Evolutionary conservation across 2,888 invertebrate species (phyloP), one percentile per base, ranked within the genome.

Genomic region (Galerucella calmariensis): DNA sequence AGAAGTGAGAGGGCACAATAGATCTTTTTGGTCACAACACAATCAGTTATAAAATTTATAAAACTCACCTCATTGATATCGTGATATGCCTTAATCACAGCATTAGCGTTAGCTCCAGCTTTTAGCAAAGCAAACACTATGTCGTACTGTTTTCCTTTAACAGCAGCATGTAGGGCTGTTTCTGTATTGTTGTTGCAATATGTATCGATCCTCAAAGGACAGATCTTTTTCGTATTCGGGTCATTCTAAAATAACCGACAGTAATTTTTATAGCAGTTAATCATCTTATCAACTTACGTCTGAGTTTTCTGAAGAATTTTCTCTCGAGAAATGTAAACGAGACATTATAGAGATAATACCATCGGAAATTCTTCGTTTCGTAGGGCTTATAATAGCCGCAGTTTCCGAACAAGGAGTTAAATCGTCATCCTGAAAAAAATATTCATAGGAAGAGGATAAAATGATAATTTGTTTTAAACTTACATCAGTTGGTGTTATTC

Each of bases 321-420:
- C 90, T 77, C 89, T 89, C 27, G 90, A 89, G 65, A 93, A 92
- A 82, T 93, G 95, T 69, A 97, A 88, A 81, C 94, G 93, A 66
- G 94, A 94, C 90, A 97, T 95, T 66, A 97, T 93, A 35, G 95
- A 94, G 83, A 96, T 96, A 77, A 97, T 96, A 0, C 96, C 96
- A 82, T 94, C 93, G 0, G 96, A 96, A 80, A 97, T 94, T 77
- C 95, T 90, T 78, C 92, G 90, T 65, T 93, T 91, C 2, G 89
- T 92, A 79, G 92, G 92, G 80, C 90, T 91, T 35, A 89, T 79
- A 53, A 85, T 66, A 1, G 78, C 67, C 70, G 78, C 82, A 69
- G 74, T 81, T 79, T 85, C 85, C 27, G 83, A 83, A 77, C 83
- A 83, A 4, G 86, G 85, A 8, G 85, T 84, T 1, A 83, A 75